Base-by-base conservation (phyloP, 2,888 invertebrate species). In the Ptychoptera contaminata region DNA sequence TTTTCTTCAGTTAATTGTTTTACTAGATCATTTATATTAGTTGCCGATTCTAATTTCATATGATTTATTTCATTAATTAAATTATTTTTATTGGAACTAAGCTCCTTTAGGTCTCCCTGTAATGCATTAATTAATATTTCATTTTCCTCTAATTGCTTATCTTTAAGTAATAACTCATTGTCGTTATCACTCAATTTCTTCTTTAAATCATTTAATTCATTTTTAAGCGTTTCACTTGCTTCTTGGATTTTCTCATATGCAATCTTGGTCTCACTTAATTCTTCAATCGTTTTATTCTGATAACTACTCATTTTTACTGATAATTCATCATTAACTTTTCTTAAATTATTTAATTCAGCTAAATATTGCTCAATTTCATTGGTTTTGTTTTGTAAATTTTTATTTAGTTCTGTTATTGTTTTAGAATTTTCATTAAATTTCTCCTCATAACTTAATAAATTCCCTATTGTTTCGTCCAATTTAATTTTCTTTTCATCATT, bases 61-160 rank as follows among this genome's bases (percentile, higher is more conserved):
- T 23, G 23, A 23, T 34, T 63, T 57, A 1, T 51, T 49, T 8
- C 58, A 58, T 52, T 65, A 67, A 29, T 55, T 23, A 31, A 23
- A 11, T 10, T 14, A 30, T 44, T 40, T 11, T 67, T 68, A 52
- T 71, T 12, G 1, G 12, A 7, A 35, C 34, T 42, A n/a, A 42
- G 12, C 8, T 58, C 58, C 7, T 56, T 51, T 4, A 67, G 49
- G 43, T 65, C 62, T 16, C 58, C 53, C 50, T 63, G 60, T 9
- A 65, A 55, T 8, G 56, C 54, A 37, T 56, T 57, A 16, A 63
- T 56, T 7, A 61, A 55, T 35, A 62, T 61, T 48, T 62, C 60
- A 23, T 69, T 55, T 16, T 53, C 52, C 48, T 60, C 50, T 34
- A 59, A 49, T 46, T 54, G 52, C 8, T 54, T 47, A 11, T 56